These are phyloP conservation scores for Zygogramma bicolorata DNA, from an alignment of 2,888 invertebrate genomes.

Conservation along the genomic window DNA sequence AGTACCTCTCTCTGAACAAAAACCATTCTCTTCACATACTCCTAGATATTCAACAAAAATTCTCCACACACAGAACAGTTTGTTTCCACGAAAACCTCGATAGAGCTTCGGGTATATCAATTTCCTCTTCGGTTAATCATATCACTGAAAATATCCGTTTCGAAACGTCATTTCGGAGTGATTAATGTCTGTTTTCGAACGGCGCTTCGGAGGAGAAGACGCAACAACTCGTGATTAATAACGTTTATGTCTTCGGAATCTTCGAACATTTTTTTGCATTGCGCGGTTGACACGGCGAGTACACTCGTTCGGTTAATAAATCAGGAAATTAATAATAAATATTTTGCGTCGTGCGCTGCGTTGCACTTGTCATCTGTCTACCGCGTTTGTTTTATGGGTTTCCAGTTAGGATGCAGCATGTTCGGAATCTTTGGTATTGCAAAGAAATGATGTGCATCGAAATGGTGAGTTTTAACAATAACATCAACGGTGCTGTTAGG, in stretches of 20 bases:
- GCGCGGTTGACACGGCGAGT: neutral
- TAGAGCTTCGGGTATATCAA: too few relatives aligned
- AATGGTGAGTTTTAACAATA: too few relatives aligned
- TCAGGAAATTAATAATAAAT: conserved; percentile 6
- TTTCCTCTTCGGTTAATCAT: too few relatives aligned
- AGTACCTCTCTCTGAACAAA: too few relatives aligned
- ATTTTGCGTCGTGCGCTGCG: neutral
- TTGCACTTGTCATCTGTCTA: neutral
- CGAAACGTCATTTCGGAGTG: neutral
- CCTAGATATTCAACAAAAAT: too few relatives aligned
- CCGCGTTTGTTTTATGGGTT: neutral
- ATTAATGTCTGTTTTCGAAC: conserved; percentile 8
- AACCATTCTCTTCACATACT: too few relatives aligned
- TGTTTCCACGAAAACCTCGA: too few relatives aligned
- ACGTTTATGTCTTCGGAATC: neutral
- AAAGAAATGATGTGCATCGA: neutral
- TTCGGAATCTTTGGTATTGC: neutral
- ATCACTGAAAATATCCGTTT: neutral
- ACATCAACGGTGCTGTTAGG: too few relatives aligned
- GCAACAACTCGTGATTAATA: conserved; percentile 5
- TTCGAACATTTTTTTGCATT: neutral
- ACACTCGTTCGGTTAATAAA: neutral
- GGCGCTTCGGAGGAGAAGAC: neutral
- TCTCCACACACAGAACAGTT: too few relatives aligned
- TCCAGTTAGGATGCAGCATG: neutral